phyloP scores from a whole-genome alignment of 2,113 vertebrate species.

The Ophiodon elongatus region DNA sequence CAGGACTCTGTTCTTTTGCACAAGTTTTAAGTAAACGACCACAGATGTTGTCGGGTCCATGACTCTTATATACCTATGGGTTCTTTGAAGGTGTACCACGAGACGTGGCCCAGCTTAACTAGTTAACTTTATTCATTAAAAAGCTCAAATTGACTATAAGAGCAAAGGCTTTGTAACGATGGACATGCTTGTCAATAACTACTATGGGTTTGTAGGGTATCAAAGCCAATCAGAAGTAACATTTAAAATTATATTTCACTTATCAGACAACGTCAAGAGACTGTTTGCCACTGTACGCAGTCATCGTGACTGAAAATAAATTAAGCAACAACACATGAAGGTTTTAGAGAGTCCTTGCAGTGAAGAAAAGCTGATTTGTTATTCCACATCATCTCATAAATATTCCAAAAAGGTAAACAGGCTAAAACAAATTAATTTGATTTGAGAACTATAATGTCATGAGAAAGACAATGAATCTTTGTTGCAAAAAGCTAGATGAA shows the following conservation, averaged over 20 bases:
- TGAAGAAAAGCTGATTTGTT: slow-evolving; percentile 46
- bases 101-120: neutral
- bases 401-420: slow-evolving; percentile 50
- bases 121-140: neutral
- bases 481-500: neutral
- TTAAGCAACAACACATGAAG: slow-evolving; percentile 9
- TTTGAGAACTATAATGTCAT: slow-evolving; percentile 43
- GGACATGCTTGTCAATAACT: neutral
- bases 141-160: neutral
- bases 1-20: no score
- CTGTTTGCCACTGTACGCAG: slow-evolving; percentile 12
- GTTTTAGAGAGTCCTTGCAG: slow-evolving; percentile 10
- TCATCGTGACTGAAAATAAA: slow-evolving; percentile 25
- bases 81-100: no score
- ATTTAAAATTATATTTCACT: slow-evolving; percentile 23
- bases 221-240: slow-evolving; percentile 7
- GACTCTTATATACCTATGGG: no score
- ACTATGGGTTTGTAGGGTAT: neutral
- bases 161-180: neutral
- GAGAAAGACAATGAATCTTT: slow-evolving; percentile 5
- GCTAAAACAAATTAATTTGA: slow-evolving; percentile 23
- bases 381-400: slow-evolving; percentile 42
- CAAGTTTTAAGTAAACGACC: no score
- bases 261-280: slow-evolving; percentile 7
- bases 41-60: no score